Evolutionary conservation across 2,888 invertebrate species (phyloP).

Genomic region (Poecilus cupreus): DNA sequence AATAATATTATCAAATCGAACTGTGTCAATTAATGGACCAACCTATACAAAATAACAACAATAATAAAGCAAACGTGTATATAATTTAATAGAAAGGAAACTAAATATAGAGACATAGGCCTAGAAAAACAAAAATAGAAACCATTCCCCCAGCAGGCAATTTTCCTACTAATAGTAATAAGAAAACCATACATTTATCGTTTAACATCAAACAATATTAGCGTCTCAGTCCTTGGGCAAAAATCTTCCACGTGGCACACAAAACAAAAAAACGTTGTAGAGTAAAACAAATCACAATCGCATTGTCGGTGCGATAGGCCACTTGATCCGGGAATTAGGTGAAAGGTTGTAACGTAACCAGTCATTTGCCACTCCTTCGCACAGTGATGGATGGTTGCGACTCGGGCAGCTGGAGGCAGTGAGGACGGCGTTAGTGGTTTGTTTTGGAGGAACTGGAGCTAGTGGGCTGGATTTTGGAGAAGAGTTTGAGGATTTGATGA

Average conservation of each 20-base stretch:
- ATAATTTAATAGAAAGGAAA: neutral
- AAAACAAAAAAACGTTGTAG: neutral
- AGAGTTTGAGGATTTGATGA: neutral
- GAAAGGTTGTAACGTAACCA: slow-evolving; percentile 47
- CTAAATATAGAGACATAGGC: neutral
- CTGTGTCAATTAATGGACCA: neutral
- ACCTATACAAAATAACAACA: neutral
- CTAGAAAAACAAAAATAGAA: neutral
- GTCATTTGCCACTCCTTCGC: slow-evolving; percentile 41
- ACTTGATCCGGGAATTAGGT: slow-evolving; percentile 39
- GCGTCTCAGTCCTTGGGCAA: neutral
- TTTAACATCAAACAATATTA: neutral
- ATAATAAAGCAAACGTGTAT: neutral
- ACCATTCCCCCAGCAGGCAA: neutral
- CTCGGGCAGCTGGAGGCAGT: neutral
- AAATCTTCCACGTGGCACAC: neutral
- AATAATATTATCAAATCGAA: neutral
- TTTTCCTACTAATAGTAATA: neutral
- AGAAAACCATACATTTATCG: neutral
- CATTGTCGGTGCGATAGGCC: neutral
- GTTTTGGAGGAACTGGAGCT: neutral
- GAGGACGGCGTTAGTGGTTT: neutral
- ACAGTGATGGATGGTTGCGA: slow-evolving; percentile 10
- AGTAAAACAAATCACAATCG: neutral
- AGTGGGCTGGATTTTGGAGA: neutral